Percentiles rank a stretch among this genome's conserved stretches.
Conservation (phyloP, 53 echinoderm and acorn worm genomes). For the Apostichopus leukothele region DNA sequence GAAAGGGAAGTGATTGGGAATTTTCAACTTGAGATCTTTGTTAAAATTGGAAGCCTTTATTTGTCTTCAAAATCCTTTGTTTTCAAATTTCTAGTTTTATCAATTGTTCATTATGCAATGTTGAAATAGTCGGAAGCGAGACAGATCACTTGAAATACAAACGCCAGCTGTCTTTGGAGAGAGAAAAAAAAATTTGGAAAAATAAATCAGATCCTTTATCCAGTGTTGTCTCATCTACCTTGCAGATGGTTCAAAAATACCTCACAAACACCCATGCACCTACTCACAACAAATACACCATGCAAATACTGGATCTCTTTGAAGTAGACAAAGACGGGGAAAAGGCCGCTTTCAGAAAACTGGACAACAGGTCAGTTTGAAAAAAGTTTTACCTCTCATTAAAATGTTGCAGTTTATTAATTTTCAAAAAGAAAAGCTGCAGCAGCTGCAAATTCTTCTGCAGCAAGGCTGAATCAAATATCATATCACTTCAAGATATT, state of each 20-base stretch:
- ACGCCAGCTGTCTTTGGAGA: no score
- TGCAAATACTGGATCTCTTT: conserved; percentile 82
- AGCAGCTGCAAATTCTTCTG: no score
- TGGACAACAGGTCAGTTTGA: conserved; percentile 75
- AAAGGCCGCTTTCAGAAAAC: conserved; percentile 71
- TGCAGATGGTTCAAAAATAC: conserved; percentile 74
- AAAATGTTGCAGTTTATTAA: no score
- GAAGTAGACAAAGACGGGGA: conserved; percentile 78
- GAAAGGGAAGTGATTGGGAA: no score
- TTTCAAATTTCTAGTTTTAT: neutral
- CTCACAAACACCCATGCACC: conserved; percentile 89
- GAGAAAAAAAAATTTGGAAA: no score
- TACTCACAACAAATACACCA: conserved; percentile 87
- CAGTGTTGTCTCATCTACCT: neutral
- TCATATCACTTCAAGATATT: no score
- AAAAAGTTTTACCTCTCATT: conserved; percentile 1
- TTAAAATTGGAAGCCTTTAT: neutral
- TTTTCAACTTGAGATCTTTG: no score
- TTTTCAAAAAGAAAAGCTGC: no score
- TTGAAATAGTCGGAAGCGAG: no score
- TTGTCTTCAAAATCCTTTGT: neutral
- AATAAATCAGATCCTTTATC: no score
- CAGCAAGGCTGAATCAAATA: no score
- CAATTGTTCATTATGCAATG: neutral
- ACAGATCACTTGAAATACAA: no score